A percentile compares a stretch with the other conserved stretches of the same genome.
These are phyloP conservation scores for Entomobrya multifasciata DNA, from an alignment of 2,888 invertebrate genomes.

Conservation along the genomic window DNA sequence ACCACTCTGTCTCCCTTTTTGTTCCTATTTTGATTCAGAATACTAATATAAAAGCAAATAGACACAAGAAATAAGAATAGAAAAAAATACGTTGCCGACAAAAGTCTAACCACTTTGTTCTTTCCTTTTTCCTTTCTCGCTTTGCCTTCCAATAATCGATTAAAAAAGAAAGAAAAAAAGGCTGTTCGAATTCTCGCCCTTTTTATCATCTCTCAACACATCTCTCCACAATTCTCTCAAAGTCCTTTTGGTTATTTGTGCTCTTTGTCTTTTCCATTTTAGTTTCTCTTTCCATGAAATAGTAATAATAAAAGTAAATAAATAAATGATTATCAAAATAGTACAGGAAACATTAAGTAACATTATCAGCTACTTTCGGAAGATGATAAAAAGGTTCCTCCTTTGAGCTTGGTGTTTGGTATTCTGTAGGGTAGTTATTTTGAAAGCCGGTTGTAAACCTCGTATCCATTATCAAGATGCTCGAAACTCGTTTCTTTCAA, in stretches of 20 bases:
- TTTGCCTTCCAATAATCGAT: conserved; percentile 39
- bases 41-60: conserved; percentile 2
- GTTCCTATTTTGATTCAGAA: conserved; percentile 5
- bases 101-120: conserved; percentile 20
- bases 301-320: conserved; percentile 45
- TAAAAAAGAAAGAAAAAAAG: conserved; percentile 41
- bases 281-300: conserved; percentile 47
- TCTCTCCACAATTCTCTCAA: conserved; percentile 30
- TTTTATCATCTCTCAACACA: conserved; percentile 45
- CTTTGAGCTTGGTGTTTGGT: conserved; percentile 24
- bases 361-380: conserved; percentile 19
- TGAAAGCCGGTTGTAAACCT: no score
- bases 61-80: not conserved
- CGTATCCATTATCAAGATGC: no score
- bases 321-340: conserved; percentile 58
- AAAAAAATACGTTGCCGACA: conserved; percentile 18
- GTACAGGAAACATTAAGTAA: conserved; percentile 32
- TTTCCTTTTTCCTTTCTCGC: not conserved
- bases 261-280: not conserved
- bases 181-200: conserved; percentile 44
- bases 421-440: not conserved
- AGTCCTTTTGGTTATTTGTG: conserved; percentile 21
- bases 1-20: conserved; percentile 28
- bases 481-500: no score
- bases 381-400: not conserved